Base-by-base conservation (phyloP, 2,797 vertebrate genomes). In the Ctenopoma kingsleyae region DNA sequence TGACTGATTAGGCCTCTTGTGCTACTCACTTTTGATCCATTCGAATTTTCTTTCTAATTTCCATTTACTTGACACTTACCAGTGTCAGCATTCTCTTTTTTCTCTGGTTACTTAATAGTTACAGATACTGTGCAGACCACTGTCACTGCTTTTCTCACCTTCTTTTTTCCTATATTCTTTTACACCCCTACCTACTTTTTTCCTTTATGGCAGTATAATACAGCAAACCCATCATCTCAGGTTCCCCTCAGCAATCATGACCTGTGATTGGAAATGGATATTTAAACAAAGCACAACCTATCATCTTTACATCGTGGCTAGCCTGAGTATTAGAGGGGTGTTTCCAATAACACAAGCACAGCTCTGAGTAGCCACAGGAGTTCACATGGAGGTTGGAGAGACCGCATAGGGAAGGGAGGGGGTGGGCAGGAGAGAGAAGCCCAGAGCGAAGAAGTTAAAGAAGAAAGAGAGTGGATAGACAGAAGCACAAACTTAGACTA, bases 281-380 rank as follows among this genome's bases (percentile, higher is more conserved):
- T 86, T 76, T 84, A 92, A 92, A 87, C 83, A 89, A 66, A 89
- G 78, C 78, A 66, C 67, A 89, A 85, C 84, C 87, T 83, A 91
- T 93, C 88, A 91, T 93, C 89, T 91, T 85, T 87, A 84, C 78
- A 86, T 87, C 17, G 71, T 62, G 73, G 85, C 76, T 89, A 87
- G 92, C 85, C 78, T 53, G 71, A 88, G 71, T 57, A 85, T 87
- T 59, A 68, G 44, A 82, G 81, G 75, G 84, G 82, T 91, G 90
- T 90, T 90, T 93, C 84, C 89, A 92, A 90, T 84, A 90, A 92
- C 82, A 88, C 80, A 85, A 73, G 80, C 83, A 55, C 74, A 79
- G 76, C 68, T 70, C 78, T 48, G 73, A 82, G 79, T 41, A 75
- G 79, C 85, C 75, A 55, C 71, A 74, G 1, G 6, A 78, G 93